phyloP scores from a whole-genome alignment of 2,113 vertebrate genomes.

The Lepus timidus region DNA sequence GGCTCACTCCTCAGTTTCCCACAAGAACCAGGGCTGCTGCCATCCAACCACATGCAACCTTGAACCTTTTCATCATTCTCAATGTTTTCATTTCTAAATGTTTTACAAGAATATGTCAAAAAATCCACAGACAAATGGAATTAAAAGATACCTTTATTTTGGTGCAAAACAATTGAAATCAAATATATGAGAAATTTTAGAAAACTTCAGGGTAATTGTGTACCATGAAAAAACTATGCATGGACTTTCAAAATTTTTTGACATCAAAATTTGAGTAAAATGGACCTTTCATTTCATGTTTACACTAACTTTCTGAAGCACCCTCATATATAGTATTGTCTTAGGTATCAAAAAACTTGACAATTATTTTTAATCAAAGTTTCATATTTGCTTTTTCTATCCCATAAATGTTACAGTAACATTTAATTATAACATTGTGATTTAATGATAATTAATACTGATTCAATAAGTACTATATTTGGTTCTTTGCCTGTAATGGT shows the following conservation, averaged over 20 bases:
- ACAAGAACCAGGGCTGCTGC: not conserved
- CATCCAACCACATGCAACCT: not conserved
- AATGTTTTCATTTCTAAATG: not conserved
- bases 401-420: not conserved
- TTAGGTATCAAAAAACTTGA: not conserved
- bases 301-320: not conserved
- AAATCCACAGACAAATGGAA: too few relatives aligned
- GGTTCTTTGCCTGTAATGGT: not conserved
- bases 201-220: too few relatives aligned
- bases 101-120: too few relatives aligned
- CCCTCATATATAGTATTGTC: not conserved
- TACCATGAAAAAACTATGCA: too few relatives aligned
- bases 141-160: too few relatives aligned
- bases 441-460: not conserved
- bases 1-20: too few relatives aligned
- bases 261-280: too few relatives aligned
- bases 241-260: too few relatives aligned
- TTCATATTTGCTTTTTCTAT: slow-evolving; percentile 50
- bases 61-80: not conserved
- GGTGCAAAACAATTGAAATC: too few relatives aligned
- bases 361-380: not conserved
- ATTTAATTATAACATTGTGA: not conserved
- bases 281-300: not conserved
- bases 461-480: not conserved
- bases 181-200: too few relatives aligned